Evolutionary conservation across 92 coral and sea anemone species (phyloP).

Genomic region (Parazoanthus swiftii): DNA sequence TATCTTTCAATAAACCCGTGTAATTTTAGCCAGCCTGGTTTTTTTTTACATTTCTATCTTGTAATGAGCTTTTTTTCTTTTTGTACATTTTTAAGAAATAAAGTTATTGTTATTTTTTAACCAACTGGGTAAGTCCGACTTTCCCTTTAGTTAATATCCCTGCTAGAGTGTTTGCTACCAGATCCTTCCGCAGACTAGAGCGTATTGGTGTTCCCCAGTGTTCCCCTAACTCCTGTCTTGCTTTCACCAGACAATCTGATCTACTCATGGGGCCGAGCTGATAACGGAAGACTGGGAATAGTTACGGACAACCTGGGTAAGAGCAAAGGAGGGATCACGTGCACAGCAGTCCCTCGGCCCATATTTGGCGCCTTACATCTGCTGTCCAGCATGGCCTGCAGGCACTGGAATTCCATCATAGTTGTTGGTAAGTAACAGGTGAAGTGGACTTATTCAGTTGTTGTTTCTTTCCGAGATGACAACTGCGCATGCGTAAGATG

Average conservation of each 20-base stretch:
- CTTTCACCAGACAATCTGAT: conserved; percentile 74
- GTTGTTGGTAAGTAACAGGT: conserved; percentile 72
- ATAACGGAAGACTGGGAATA: conserved; percentile 94
- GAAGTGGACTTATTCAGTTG: not conserved
- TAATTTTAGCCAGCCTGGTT: too few relatives aligned
- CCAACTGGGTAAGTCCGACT: too few relatives aligned
- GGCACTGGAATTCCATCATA: conserved; percentile 95
- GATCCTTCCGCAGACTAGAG: not conserved
- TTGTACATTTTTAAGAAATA: too few relatives aligned
- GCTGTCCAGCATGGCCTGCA: conserved; percentile 85
- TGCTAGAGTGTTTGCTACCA: not conserved
- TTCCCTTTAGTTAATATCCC: too few relatives aligned
- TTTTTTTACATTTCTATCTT: too few relatives aligned
- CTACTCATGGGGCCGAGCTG: conserved; percentile 98
- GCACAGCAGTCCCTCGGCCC: conserved; percentile 92
- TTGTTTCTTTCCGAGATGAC: too few relatives aligned
- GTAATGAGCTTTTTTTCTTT: too few relatives aligned
- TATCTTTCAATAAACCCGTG: too few relatives aligned
- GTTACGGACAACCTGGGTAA: conserved; percentile 75
- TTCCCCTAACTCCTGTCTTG: not conserved
- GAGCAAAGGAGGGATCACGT: conserved; percentile 83
- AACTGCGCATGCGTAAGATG: too few relatives aligned
- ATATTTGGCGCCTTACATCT: conserved; percentile 95
- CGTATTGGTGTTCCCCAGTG: not conserved
- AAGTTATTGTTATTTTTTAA: too few relatives aligned